Percentiles rank a stretch among this genome's conserved stretches.
Conservation (phyloP, 2,113 vertebrate species). For the Mohoua ochrocephala region DNA sequence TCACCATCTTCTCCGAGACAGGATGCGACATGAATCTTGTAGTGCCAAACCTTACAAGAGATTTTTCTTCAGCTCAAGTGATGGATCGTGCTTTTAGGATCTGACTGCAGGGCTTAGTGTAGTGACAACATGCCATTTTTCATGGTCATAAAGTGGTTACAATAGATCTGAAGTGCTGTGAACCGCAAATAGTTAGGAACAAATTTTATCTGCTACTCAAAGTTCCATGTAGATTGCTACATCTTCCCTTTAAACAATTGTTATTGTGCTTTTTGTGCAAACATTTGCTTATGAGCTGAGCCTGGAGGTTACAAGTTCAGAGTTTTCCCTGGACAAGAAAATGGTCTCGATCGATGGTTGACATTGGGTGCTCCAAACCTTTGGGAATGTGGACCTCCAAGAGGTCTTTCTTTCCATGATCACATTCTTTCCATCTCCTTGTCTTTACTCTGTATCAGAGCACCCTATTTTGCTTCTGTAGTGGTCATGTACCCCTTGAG, state of each 20-base stretch:
- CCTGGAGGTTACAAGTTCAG: background rate
- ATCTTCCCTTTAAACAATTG: constrained; percentile 45
- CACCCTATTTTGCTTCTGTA: background rate
- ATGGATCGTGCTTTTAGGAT: background rate
- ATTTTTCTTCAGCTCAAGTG: background rate
- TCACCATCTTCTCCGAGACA: background rate
- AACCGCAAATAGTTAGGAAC: background rate
- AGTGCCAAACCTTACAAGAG: background rate
- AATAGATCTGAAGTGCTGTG: constrained; percentile 30
- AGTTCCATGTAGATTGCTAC: constrained; percentile 42
- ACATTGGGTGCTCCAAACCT: background rate
- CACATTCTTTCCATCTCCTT: background rate
- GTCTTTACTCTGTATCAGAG: background rate
- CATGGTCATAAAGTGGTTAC: constrained; percentile 10
- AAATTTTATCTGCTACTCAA: constrained; percentile 39
- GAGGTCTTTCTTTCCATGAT: background rate
- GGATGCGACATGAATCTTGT: background rate
- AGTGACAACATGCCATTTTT: constrained; percentile 25
- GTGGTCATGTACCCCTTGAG: background rate
- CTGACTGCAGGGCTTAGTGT: background rate
- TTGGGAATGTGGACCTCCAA: background rate
- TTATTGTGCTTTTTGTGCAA: constrained; percentile 55
- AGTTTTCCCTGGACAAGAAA: background rate
- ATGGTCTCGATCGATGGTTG: background rate
- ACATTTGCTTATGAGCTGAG: constrained; percentile 40